Evolutionary conservation across 2,888 invertebrate species (phyloP), one percentile per base, ranked within the genome.

Genomic region (Sarcophaga variegata): DNA sequence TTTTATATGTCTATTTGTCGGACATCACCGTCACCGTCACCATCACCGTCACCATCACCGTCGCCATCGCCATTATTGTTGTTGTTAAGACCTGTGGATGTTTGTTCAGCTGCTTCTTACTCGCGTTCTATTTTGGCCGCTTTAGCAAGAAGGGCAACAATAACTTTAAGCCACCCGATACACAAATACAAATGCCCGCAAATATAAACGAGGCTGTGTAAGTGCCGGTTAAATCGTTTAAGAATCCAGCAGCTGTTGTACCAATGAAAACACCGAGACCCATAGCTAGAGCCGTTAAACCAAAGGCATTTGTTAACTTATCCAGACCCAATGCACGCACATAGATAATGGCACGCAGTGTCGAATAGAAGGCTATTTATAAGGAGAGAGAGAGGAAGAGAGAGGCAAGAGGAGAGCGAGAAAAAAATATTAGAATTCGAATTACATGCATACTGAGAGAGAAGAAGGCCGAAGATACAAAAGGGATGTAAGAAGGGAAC

Each of bases 281-380:
- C 94, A 97, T 96, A 90, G 96, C 96, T 89, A 97, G 93, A 70
- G 97, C 94, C 14, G 96, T 94, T 47, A 97, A 93, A 22, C 97
- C 97, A 92, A 97, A 97, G 37, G 96, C 96, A 92, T 96, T 97
- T 20, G 97, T 97, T 85, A 97, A 93, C 90, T 96, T 96, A 87
- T 96, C 96, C 88, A 97, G 93, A 0, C 97, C 97, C 78, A 97
- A 92, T 22, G 97, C 94, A 89, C 97, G 96, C 10, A 97, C 97
- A 81, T 97, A 94, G 76, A 97, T 95, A 75, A 97, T 95, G 37
- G 97, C 96, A 86, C 97, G 95, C 71, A 97, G 93, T 0, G 97
- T 95, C 11, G 96, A 95, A 91, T 96, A 96, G 64, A 96, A 96
- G 27, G 97, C 97, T 97, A 54, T 64, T 85, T 74, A n/a, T 14